Evolutionary conservation across 1,140 invertebrate species (phyloP), one percentile per base, ranked within the genome.

Genomic region (Lepeophtheirus salmonis): DNA sequence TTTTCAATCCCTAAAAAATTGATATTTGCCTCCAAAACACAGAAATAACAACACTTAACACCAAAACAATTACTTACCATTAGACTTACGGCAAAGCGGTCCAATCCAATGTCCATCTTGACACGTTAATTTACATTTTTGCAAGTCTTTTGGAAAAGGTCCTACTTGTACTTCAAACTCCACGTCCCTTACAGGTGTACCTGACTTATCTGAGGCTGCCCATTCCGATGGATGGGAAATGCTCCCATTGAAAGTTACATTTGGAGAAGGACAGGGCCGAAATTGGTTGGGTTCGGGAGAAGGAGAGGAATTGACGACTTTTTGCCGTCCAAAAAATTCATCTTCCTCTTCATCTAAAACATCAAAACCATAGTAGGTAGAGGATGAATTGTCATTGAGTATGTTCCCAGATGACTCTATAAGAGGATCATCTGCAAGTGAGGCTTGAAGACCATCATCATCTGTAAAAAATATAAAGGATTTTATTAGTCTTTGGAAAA

Each of bases 131-230:
- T 57, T 57, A 21, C 55, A 57, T 25, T 21, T 57, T 41, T 57
- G 55, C n/a, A 17, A n/a, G 16, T 30, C 55, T 23, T 16, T 18
- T 21, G 55, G 23, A 17, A 57, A 57, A 17, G 55, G 55, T 18
- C 55, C 55, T 3, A 41, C 25, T 54, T 21, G 55, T 24, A 57
- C 55, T 10, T 57, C 55, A 57, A 57, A 57, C n/a, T 57, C 55
- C 23, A 57, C 55, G 55, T 57, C 55, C 10, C 25, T 17, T 14
- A 57, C 26, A 41, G n/a, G 30, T 10, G 30, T n/a, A n/a, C 30
- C 30, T 17, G 13, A n/a, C 26, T 57, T 57, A 23, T 24, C 21
- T 1, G 55, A 25, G 52, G 52, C 17, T 17, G 23, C 2, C 20
- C 52, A 12, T 23, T 57, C 55, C 22, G 26, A 17, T 1, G 3